phyloP scores from a whole-genome alignment of 2,888 invertebrate genomes.

The Biston stratarius region DNA sequence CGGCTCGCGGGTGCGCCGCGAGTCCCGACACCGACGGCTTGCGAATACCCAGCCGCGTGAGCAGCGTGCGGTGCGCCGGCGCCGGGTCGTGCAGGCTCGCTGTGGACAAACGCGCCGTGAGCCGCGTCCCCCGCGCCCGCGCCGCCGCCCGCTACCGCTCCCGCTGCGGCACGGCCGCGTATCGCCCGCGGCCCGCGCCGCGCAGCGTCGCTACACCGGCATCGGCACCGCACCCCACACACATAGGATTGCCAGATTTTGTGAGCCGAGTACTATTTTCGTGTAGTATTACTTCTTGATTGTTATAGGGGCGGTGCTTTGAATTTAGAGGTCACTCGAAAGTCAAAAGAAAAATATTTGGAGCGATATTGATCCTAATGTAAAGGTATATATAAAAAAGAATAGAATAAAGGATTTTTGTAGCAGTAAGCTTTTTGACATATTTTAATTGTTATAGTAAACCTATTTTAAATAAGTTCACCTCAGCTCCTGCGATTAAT shows the following conservation, averaged over 20 bases:
- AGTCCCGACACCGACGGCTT: conserved; percentile 95
- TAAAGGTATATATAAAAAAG: not conserved
- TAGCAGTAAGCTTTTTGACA: not conserved
- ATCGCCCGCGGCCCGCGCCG: conserved; percentile 60
- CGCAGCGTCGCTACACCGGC: conserved; percentile 57
- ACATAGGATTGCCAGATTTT: conserved; percentile 68
- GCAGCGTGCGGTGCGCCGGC: conserved; percentile 89
- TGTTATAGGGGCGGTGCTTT: not conserved
- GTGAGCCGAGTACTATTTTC: conserved; percentile 44
- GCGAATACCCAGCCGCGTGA: conserved; percentile 94
- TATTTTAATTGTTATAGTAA: not conserved
- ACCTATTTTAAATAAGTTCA: not conserved
- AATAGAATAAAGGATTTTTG: not conserved
- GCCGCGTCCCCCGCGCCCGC: conserved; percentile 50
- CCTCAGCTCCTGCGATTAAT: conserved; percentile 50
- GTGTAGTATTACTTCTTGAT: not conserved
- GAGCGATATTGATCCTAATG: not conserved
- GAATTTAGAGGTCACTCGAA: not conserved
- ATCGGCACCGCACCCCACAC: conserved; percentile 58
- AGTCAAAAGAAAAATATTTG: not conserved
- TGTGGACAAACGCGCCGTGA: conserved; percentile 81
- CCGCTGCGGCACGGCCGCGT: conserved; percentile 71
- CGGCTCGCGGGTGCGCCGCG: conserved; percentile 90
- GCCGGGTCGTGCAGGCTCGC: conserved; percentile 81
- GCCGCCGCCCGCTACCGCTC: conserved; percentile 49